phyloP scores from a whole-genome alignment of 2,888 invertebrate species.

The Alloplasta piceator region DNA sequence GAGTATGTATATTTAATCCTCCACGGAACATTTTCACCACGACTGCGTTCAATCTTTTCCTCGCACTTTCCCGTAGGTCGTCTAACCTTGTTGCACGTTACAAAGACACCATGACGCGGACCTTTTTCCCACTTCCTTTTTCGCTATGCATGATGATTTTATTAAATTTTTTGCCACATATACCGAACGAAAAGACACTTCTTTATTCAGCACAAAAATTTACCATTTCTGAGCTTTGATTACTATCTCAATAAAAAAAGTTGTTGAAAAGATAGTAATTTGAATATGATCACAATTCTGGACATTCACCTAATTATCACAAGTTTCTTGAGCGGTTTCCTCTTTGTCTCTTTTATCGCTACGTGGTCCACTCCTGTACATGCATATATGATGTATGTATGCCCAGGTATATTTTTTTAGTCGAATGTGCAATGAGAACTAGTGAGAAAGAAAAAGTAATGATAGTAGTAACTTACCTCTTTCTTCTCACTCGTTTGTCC shows the following conservation, averaged over 20 bases:
- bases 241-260: no score
- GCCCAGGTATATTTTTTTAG: no score
- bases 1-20: conserved; percentile 64
- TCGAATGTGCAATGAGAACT: not conserved
- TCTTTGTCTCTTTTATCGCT: no score
- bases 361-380: no score
- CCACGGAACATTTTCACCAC: conserved; percentile 48
- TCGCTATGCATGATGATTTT: not conserved
- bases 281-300: no score
- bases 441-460: conserved; percentile 4
- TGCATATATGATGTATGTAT: no score
- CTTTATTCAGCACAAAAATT: no score
- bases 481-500: conserved; percentile 55
- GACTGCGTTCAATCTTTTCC: conserved; percentile 13
- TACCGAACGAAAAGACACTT: no score
- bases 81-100: not conserved
- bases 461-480: conserved; percentile 51
- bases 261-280: no score
- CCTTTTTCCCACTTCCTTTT: not conserved
- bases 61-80: conserved; percentile 22
- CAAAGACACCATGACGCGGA: not conserved
- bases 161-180: not conserved
- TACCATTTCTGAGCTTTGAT: no score
- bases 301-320: no score
- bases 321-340: no score